Evolutionary conservation across 2,113 vertebrate genomes (phyloP).

Genomic region (Daphoenositta chrysoptera): DNA sequence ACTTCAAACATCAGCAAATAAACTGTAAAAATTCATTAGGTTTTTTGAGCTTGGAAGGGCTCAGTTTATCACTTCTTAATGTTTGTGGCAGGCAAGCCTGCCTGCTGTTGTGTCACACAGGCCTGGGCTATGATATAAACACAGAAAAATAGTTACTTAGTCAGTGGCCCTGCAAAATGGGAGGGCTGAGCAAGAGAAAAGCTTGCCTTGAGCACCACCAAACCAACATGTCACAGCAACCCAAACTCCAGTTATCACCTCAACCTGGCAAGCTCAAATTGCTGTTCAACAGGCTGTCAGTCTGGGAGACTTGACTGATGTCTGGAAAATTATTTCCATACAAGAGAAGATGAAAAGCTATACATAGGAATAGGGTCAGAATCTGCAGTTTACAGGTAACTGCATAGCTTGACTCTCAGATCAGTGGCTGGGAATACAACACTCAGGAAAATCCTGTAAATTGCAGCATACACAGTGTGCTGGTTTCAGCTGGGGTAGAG

Average conservation of each 20-base stretch:
- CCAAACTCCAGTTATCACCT: background rate
- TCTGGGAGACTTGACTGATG: background rate
- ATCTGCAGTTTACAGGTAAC: background rate
- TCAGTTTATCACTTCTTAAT: background rate
- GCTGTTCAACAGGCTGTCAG: background rate
- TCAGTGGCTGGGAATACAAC: background rate
- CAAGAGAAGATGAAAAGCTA: background rate
- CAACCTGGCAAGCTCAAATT: background rate
- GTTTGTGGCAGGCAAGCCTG: background rate
- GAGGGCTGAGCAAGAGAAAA: background rate
- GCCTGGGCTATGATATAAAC: background rate
- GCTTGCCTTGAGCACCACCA: background rate
- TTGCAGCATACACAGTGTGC: background rate
- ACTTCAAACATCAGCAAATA: background rate
- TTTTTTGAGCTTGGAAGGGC: background rate
- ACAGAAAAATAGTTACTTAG: background rate
- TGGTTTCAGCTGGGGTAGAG: background rate
- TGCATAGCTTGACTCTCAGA: background rate
- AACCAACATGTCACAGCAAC: background rate
- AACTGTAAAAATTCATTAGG: background rate
- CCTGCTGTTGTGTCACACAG: background rate
- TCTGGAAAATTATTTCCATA: background rate
- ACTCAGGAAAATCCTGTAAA: background rate
- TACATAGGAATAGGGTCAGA: background rate
- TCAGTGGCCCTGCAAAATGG: background rate